Percentiles rank a stretch among this genome's conserved stretches.
Conservation (phyloP, 2,888 invertebrate genomes). For the Clusia tigrina region DNA sequence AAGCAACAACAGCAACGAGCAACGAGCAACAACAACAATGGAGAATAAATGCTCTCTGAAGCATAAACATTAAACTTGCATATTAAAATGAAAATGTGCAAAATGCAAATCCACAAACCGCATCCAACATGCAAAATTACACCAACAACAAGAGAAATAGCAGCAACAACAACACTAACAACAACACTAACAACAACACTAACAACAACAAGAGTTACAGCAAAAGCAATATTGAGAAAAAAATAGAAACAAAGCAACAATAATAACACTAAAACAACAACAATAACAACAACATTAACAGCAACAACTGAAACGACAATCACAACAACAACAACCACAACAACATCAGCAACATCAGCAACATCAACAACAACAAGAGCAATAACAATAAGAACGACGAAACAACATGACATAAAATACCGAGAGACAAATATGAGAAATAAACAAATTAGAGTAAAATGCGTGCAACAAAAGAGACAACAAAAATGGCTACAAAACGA, state of each 20-base stretch:
- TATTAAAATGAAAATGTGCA: slow-evolving; percentile 3
- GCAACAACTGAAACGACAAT: slow-evolving; percentile 24
- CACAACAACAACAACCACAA: slow-evolving; percentile 28
- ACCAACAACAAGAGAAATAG: slow-evolving; percentile 27
- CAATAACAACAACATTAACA: slow-evolving; percentile 36
- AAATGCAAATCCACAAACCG: slow-evolving; percentile 41
- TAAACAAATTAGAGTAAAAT: slow-evolving; percentile 26
- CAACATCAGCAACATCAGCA: background rate
- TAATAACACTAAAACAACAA: slow-evolving; percentile 9
- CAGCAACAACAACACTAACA: slow-evolving; percentile 28
- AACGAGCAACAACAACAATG: slow-evolving; percentile 18
- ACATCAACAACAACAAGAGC: background rate
- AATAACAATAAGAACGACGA: background rate
- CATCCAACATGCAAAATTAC: slow-evolving; percentile 38
- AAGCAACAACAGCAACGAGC: slow-evolving; percentile 19
- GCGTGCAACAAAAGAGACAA: slow-evolving; percentile 13
- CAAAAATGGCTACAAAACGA: slow-evolving; percentile 16
- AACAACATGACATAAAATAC: slow-evolving; percentile 26
- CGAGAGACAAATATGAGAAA: slow-evolving; percentile 30
- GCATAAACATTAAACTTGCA: slow-evolving; percentile 38
- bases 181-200: background rate
- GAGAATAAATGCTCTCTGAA: slow-evolving; percentile 36
- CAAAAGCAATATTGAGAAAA: background rate
- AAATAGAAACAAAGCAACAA: background rate
- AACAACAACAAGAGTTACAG: background rate